phyloP scores from a whole-genome alignment of 1,140 invertebrate species.

The Drosophila bipectinata region DNA sequence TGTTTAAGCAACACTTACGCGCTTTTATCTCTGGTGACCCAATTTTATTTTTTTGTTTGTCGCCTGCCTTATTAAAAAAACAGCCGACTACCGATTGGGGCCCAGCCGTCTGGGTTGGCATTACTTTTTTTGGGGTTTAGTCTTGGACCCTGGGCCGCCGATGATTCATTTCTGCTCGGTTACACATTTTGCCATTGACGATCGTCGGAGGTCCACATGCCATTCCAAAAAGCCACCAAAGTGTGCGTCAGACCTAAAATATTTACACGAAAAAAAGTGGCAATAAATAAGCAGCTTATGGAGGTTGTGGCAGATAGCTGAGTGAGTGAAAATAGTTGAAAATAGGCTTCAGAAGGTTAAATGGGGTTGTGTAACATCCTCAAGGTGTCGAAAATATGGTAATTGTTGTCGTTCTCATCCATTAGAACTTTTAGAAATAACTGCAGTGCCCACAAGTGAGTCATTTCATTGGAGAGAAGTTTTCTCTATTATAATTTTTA shows the following conservation, averaged over 20 bases:
- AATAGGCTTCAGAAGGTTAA: conserved; percentile 21
- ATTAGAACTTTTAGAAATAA: background rate
- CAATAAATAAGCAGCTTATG: conserved; percentile 42
- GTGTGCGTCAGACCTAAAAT: conserved; percentile 66
- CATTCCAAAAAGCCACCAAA: conserved; percentile 31
- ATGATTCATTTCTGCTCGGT: conserved; percentile 65
- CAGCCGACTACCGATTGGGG: conserved; percentile 48
- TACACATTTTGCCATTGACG: conserved; percentile 59
- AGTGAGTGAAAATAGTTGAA: conserved; percentile 37
- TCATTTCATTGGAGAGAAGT: background rate
- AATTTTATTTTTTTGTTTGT: conserved; percentile 60
- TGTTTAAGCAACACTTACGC: conserved; percentile 51
- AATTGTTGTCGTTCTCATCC: conserved; percentile 15
- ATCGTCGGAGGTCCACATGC: conserved; percentile 43
- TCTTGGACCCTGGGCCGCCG: conserved; percentile 5
- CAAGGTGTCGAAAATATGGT: conserved; percentile 25
- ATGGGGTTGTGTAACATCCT: conserved; percentile 18
- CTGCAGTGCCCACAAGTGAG: background rate
- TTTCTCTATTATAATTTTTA: background rate
- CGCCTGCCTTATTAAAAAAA: conserved; percentile 68
- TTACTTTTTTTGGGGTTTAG: conserved; percentile 3
- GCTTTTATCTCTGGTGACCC: conserved; percentile 76
- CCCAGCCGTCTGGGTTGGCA: conserved; percentile 45
- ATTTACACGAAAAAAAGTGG: conserved; percentile 38
- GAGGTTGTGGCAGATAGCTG: conserved; percentile 27